These are phyloP conservation scores for Xiphophorus birchmanni DNA, from an alignment of 2,797 vertebrate genomes.

Conservation along the genomic window DNA sequence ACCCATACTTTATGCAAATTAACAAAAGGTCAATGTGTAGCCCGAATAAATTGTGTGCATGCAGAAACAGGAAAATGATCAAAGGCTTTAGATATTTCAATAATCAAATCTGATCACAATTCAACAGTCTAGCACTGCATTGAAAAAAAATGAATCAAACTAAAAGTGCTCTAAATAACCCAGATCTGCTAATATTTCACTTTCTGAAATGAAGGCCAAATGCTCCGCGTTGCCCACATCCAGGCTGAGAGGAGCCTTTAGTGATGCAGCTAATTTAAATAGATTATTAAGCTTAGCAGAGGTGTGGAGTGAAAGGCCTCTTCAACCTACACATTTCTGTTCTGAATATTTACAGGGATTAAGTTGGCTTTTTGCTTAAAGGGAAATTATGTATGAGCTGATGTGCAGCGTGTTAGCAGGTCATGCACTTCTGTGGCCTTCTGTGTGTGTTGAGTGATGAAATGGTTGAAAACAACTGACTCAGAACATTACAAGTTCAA, in stretches of 20 bases:
- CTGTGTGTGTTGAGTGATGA: constrained; percentile 7
- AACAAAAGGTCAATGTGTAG: background rate
- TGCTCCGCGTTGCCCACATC: background rate
- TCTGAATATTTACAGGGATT: constrained; percentile 59
- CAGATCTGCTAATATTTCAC: constrained; percentile 5
- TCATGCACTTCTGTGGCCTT: background rate
- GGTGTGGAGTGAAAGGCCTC: constrained; percentile 51
- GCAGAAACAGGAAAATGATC: background rate
- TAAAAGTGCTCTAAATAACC: constrained; percentile 12
- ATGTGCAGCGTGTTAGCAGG: constrained; percentile 20
- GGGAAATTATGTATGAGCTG: constrained; percentile 39
- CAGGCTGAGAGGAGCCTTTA: constrained; percentile 40
- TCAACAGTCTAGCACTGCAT: background rate
- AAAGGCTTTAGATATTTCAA: background rate
- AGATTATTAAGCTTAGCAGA: constrained; percentile 34
- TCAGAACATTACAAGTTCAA: constrained; percentile 15
- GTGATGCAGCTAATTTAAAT: constrained; percentile 52
- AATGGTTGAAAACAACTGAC: constrained; percentile 6
- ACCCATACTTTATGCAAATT: constrained; percentile 23
- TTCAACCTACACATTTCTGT: constrained; percentile 54
- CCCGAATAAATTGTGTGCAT: background rate
- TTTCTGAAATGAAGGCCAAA: constrained; percentile 37
- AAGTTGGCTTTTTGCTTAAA: constrained; percentile 38
- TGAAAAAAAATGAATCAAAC: background rate
- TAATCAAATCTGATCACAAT: background rate